Base-by-base conservation (phyloP, 2,888 invertebrate genomes). In the Vanessa cardui region DNA sequence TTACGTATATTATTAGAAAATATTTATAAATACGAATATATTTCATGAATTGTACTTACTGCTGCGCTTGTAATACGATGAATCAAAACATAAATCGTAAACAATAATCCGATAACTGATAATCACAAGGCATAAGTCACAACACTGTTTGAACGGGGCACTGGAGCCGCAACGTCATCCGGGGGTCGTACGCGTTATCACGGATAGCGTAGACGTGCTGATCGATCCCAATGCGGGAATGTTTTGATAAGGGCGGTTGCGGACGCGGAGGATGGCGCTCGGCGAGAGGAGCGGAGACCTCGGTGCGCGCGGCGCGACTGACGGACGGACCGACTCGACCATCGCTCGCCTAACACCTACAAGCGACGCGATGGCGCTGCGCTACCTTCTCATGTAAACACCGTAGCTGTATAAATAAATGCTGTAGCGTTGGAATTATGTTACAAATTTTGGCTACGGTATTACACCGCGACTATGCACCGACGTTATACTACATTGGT, bases 261-360 rank as follows among this genome's bases (percentile, higher is more conserved):
- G 76, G 73, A 70, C 69, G 73, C 74, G 31, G 56, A 64, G 52
- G 26, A 68, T 62, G 71, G 52, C 64, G 65, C 59, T 67, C 54
- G 64, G 52, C 46, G 62, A 62, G 66, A 76, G 76, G 80, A 81
- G 83, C 81, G 80, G 72, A 80, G 76, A 76, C 77, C 76, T 74
- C 85, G 84, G 82, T 81, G 90, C 80, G 89, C 90, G 88, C 89
- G 83, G 80, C 86, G 83, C 88, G 83, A 89, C 89, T 88, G 89
- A 78, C 78, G 74, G 58, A 61, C 66, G 18, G 49, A 50, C 69
- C 47, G 52, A 66, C 58, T 65, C 46, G 52, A 49, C 39, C 56
- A 60, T 54, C 31, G 66, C 58, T 58, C 59, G 62, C 68, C 59
- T 62, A 62, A 65, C 70, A 61, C 74, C 68, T 58, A 67, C 56